Evolutionary conservation across 2,113 vertebrate genomes (phyloP).

Genomic region (Tilapia sparmanii): DNA sequence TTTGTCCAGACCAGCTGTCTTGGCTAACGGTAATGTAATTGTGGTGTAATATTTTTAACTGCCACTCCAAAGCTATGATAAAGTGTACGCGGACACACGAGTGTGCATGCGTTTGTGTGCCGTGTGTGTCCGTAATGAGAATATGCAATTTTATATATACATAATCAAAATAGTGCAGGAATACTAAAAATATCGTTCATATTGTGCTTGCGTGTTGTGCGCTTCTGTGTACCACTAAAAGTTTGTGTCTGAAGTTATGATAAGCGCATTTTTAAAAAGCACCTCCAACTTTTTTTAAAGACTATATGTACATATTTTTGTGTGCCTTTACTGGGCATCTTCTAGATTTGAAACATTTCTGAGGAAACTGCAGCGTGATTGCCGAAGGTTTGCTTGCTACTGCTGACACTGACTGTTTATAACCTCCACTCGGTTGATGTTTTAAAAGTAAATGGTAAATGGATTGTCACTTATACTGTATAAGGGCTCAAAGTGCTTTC

Average conservation of each 20-base stretch:
- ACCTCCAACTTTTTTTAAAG: neutral
- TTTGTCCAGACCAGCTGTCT: constrained; percentile 52
- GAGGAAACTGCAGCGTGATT: neutral
- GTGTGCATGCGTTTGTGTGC: neutral
- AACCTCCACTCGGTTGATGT: neutral
- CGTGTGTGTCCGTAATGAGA: neutral
- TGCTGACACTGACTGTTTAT: neutral
- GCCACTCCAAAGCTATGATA: neutral
- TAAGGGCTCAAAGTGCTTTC: neutral
- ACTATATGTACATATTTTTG: neutral
- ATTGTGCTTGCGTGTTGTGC: neutral
- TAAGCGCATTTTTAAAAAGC: neutral
- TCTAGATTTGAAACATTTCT: neutral
- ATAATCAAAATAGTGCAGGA: neutral
- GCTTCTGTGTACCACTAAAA: neutral
- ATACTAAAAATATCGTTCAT: neutral
- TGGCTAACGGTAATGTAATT: constrained; percentile 49
- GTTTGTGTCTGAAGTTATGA: neutral
- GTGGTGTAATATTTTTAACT: constrained; percentile 42
- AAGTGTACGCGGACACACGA: neutral
- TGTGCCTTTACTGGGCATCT: neutral
- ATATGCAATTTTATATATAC: neutral
- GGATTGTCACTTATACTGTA: neutral
- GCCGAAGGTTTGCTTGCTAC: neutral
- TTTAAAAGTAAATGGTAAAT: neutral